These are phyloP conservation scores for Pseudonaja textilis DNA, from an alignment of 2,113 vertebrate species.

Conservation along the genomic window DNA sequence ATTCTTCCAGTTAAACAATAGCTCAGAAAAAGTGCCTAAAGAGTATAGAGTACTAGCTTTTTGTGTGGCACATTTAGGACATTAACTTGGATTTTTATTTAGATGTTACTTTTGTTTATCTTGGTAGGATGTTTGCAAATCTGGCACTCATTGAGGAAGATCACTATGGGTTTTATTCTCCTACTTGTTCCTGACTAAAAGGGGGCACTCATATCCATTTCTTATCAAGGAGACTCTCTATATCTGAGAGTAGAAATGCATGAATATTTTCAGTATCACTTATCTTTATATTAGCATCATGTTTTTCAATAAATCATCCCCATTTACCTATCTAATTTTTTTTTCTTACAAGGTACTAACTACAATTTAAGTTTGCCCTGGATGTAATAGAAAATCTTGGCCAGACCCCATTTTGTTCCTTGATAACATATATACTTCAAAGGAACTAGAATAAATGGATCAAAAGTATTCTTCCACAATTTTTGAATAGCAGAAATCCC, in stretches of 20 bases:
- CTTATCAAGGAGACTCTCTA: too few species aligned
- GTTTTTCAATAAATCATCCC: constrained; percentile 1
- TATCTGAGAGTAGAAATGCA: constrained; percentile 22
- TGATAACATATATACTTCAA: background rate
- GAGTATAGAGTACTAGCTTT: background rate
- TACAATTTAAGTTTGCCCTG: background rate
- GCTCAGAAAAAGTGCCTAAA: background rate
- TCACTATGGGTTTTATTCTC: too few species aligned
- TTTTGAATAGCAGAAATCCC: background rate
- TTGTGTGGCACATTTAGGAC: too few species aligned
- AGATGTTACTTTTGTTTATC: background rate
- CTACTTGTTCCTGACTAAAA: too few species aligned
- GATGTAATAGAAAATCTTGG: background rate
- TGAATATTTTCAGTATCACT: constrained; percentile 2
- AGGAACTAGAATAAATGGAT: background rate
- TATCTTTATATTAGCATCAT: constrained; percentile 3
- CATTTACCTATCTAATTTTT: background rate
- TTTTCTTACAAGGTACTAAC: background rate
- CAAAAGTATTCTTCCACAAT: constrained; percentile 1
- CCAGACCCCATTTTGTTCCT: background rate
- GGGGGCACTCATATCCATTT: too few species aligned
- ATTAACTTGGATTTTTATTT: background rate
- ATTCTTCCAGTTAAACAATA: background rate
- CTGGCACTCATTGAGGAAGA: background rate
- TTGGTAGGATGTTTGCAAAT: background rate